phyloP scores from a whole-genome alignment of 2,888 invertebrate genomes.

The Druceiella hillmani region DNA sequence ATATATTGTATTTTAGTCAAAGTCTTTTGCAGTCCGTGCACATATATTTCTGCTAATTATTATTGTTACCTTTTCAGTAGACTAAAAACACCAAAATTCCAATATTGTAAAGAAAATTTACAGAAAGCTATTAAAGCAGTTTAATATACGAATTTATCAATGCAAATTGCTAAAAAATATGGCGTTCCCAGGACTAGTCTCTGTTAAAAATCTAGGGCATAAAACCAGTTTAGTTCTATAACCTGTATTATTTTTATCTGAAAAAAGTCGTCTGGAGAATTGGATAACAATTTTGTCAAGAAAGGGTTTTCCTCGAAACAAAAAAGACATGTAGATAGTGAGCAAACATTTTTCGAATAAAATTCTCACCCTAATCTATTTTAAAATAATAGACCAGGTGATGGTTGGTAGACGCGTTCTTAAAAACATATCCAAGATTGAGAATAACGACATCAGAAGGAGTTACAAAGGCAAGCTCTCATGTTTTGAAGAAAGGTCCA shows the following conservation, averaged over 20 bases:
- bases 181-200: too few relatives aligned
- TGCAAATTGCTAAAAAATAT: too few relatives aligned
- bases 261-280: slow-evolving; percentile 7
- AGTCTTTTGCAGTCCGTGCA: too few relatives aligned
- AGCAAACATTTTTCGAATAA: slow-evolving; percentile 17
- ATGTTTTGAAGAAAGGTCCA: slow-evolving; percentile 27
- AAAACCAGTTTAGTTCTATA: slow-evolving; percentile 9
- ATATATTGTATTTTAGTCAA: too few relatives aligned
- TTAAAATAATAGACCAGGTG: slow-evolving; percentile 18
- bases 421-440: slow-evolving; percentile 26
- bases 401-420: slow-evolving; percentile 23
- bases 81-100: slow-evolving; percentile 7
- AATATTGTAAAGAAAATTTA: slow-evolving; percentile 9
- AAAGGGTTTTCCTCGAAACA: slow-evolving; percentile 18
- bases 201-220: too few relatives aligned
- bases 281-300: slow-evolving; percentile 6
- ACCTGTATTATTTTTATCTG: slow-evolving; percentile 1
- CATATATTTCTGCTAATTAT: too few relatives aligned
- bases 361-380: slow-evolving; percentile 17
- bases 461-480: slow-evolving; percentile 26
- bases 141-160: too few relatives aligned
- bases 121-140: slow-evolving; percentile 10
- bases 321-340: slow-evolving; percentile 13
- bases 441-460: slow-evolving; percentile 22
- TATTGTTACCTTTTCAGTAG: too few relatives aligned